Conservation (phyloP, 1,140 invertebrate genomes). For the Teleopsis dalmanni region DNA sequence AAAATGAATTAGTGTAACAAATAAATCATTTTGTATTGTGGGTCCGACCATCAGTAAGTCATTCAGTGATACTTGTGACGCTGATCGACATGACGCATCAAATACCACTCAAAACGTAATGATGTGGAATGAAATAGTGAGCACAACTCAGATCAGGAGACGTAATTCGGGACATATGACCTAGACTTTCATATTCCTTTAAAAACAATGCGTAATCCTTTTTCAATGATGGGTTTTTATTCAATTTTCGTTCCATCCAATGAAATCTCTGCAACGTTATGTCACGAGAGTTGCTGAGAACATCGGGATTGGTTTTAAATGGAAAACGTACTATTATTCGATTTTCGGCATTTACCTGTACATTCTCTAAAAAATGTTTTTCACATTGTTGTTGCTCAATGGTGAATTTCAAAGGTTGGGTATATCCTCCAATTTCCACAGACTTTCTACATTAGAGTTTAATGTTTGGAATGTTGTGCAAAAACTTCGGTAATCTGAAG, state of each 20-base stretch:
- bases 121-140: constrained; percentile 24
- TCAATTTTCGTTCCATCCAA: not conserved
- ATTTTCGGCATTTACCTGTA: no score
- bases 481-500: no score
- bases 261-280: not conserved
- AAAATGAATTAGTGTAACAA: constrained; percentile 9
- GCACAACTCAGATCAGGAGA: not conserved
- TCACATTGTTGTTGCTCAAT: no score
- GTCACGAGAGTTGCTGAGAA: not conserved
- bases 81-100: constrained; percentile 19
- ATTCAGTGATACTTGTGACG: constrained; percentile 24
- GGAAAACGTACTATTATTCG: no score
- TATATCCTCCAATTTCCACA: no score
- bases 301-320: no score
- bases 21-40: constrained; percentile 23
- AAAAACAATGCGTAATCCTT: constrained; percentile 4
- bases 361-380: no score
- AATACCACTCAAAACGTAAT: constrained; percentile 30
- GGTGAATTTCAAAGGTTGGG: no score
- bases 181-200: constrained; percentile 7
- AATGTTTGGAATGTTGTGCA: no score
- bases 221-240: not conserved
- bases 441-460: no score
- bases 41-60: constrained; percentile 30
- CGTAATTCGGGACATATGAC: constrained; percentile 7